Evolutionary conservation across 2,888 invertebrate genomes (phyloP), one percentile per base, ranked within the genome.

Genomic region (Dolichomitus sp.): DNA sequence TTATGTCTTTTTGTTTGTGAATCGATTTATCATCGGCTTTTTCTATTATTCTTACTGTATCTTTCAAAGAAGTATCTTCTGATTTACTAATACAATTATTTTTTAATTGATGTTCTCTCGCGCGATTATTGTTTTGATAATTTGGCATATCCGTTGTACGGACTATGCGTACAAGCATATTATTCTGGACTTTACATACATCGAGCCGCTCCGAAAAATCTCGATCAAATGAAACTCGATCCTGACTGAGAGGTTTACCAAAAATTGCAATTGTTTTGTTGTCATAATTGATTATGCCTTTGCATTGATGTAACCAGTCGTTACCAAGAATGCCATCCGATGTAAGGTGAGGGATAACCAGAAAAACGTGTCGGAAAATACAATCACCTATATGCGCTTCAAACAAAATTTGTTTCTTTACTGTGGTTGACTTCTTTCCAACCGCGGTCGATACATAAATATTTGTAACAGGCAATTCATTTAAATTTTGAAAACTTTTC

Each of bases 151-250:
- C 23, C 23, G 27, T 12, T 2, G 4, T 54, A 12, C 12, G 54
- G 30, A 54, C 9, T 9, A 54, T 27, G 12, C 9, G 27, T 9
- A 54, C 14, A 2, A 27, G 11, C 7, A 54, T 23, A 0, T 54
- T 54, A 12, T 23, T 30, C 1, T 30, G 12, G 1, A 14, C 30
- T 23, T 14, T 4, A 54, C 54, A 27, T 14, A 59, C 7, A 27
- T 79, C 72, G 70, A 89, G 89, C 6, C 78, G 68, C 52, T 77
- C 59, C 37, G 74, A 63, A 69, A 69, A 57, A 74, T 68, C 52
- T 69, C 74, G 52, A 61, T 75, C 50, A 48, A 50, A 83, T 57
- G 61, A 40, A 11, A 80, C 63, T 5, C 45, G 7, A 12, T 37
- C 52, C 1, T 48, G n/a, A 54, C 14, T 37, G 12, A 82, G 27